These are phyloP conservation scores for Coptodon bakossiorum DNA, from an alignment of 2,113 vertebrate species.

Conservation along the genomic window DNA sequence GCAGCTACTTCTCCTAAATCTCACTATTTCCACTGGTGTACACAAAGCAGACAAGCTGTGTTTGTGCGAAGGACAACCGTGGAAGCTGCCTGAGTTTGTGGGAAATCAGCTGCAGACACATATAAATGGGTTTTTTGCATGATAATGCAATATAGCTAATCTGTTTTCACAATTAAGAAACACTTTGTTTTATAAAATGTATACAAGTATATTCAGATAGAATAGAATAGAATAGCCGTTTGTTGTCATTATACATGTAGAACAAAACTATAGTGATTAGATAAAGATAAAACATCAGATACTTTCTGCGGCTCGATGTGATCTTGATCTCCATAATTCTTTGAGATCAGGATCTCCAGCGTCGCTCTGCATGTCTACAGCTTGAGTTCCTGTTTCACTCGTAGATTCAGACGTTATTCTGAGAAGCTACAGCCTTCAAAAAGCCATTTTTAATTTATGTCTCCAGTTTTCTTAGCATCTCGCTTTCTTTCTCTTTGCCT, in stretches of 20 bases:
- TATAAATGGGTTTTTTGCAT: background rate
- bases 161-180: background rate
- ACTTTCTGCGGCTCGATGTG: no score
- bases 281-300: no score
- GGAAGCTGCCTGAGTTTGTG: background rate
- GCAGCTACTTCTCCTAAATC: background rate
- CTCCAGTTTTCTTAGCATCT: background rate
- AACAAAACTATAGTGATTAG: background rate
- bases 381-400: no score
- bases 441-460: background rate
- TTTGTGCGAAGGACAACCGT: background rate
- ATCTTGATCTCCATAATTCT: no score
- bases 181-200: background rate
- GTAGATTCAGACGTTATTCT: background rate
- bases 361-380: no score
- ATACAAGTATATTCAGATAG: background rate
- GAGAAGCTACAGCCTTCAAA: background rate
- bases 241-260: background rate
- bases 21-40: background rate
- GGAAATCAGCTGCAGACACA: rapidly evolving
- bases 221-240: no score
- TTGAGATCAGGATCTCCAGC: no score
- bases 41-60: background rate
- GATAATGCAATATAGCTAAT: background rate
- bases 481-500: background rate